Evolutionary conservation across 2,113 vertebrate species (phyloP).

Genomic region (Elgaria multicarinata): DNA sequence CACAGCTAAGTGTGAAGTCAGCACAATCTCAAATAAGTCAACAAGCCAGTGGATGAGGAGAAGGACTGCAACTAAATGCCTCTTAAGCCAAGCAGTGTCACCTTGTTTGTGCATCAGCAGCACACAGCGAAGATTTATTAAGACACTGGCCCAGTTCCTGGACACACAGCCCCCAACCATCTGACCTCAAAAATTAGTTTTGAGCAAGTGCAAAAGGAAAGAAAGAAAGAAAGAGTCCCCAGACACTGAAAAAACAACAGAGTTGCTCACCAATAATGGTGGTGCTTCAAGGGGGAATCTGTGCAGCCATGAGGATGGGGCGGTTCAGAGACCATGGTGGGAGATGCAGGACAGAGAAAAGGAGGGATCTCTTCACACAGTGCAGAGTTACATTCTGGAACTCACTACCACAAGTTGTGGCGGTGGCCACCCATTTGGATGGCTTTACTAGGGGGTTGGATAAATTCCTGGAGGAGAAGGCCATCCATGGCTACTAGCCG

Average conservation of each 20-base stretch:
- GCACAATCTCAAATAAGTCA: background rate
- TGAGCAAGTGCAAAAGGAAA: background rate
- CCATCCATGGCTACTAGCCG: too few species aligned
- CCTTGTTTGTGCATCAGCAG: background rate
- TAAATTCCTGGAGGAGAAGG: too few species aligned
- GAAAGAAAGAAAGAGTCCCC: background rate
- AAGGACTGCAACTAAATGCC: background rate
- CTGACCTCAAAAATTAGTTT: background rate
- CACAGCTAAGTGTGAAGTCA: background rate
- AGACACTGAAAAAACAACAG: slow-evolving; percentile 1
- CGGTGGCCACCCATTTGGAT: too few species aligned
- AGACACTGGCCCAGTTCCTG: background rate
- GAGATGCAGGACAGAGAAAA: too few species aligned
- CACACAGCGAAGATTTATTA: background rate
- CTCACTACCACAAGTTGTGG: too few species aligned
- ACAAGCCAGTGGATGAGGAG: too few species aligned
- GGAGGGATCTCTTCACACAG: too few species aligned
- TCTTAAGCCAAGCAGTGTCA: background rate
- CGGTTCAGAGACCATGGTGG: background rate
- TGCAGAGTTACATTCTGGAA: too few species aligned
- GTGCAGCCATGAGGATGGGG: background rate
- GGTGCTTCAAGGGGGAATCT: background rate
- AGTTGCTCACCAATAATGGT: slow-evolving; percentile 33
- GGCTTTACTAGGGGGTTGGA: too few species aligned
- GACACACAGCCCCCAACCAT: background rate